A percentile compares a stretch with the other conserved stretches of the same genome.
Conservation (phyloP, 2,888 invertebrate species). For the Pristionchus exspectatus region DNA sequence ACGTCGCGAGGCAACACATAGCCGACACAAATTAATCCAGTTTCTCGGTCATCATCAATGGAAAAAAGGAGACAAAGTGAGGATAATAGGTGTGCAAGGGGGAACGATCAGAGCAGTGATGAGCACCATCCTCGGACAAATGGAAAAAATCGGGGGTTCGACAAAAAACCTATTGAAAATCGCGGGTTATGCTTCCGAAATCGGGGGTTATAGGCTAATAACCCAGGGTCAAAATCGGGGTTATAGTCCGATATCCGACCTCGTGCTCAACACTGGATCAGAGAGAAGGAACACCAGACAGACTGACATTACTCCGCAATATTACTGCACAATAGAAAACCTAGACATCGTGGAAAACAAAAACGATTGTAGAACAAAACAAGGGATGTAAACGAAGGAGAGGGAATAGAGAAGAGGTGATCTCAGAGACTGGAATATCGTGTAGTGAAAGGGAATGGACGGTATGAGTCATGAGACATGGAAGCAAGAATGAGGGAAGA, state of each 20-base stretch:
- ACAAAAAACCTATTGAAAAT: no score
- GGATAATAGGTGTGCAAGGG: conserved; percentile 22
- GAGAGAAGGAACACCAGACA: background rate
- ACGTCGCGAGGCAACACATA: conserved; percentile 14
- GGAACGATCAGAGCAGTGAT: no score
- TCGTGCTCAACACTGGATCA: no score
- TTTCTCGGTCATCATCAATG: background rate
- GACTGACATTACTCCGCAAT: background rate
- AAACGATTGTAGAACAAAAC: background rate
- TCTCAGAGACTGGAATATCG: conserved; percentile 32
- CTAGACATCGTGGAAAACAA: background rate
- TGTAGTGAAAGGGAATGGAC: conserved; percentile 31
- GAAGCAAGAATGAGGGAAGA: background rate
- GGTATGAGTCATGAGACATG: conserved; percentile 19
- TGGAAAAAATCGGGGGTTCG: no score
- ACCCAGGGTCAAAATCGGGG: no score
- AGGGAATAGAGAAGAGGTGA: background rate
- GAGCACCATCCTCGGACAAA: no score
- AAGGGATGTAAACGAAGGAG: background rate
- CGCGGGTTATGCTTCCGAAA: no score
- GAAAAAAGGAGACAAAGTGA: conserved; percentile 13
- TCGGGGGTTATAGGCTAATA: no score
- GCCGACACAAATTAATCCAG: conserved; percentile 19
- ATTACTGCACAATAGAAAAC: background rate
- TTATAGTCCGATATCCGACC: no score